A percentile compares a stretch with the other conserved stretches of the same genome.
These are phyloP conservation scores for Caenorhabditis sp. DNA, from an alignment of 2,888 invertebrate genomes.

Conservation along the genomic window DNA sequence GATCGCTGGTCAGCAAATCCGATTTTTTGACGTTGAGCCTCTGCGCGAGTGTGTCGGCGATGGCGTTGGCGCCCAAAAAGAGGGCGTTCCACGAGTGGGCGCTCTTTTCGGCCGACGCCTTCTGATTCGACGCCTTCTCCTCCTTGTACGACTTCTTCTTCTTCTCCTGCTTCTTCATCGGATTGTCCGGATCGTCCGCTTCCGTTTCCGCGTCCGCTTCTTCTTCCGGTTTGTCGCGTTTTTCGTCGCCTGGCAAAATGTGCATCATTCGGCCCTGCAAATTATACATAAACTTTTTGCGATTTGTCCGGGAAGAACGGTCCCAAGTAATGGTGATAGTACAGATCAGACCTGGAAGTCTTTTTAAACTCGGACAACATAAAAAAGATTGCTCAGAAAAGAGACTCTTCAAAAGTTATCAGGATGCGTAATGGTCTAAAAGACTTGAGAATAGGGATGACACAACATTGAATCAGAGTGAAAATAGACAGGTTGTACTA, in stretches of 20 bases:
- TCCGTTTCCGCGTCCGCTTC: conserved; percentile 29
- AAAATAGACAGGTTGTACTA: too few species aligned
- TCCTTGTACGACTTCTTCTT: conserved; percentile 85
- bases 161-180: conserved; percentile 54
- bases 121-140: conserved; percentile 86
- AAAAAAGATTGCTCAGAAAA: too few species aligned
- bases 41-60: conserved; percentile 91
- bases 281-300: too few species aligned
- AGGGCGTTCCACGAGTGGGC: conserved; percentile 96
- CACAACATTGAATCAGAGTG: too few species aligned
- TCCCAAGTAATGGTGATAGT: too few species aligned
- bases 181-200: conserved; percentile 41
- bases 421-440: too few species aligned
- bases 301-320: too few species aligned
- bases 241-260: conserved; percentile 89
- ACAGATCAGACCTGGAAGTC: too few species aligned
- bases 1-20: conserved; percentile 82
- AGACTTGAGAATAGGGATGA: too few species aligned
- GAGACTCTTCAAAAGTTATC: too few species aligned
- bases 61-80: conserved; percentile 92
- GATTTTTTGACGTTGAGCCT: conserved; percentile 90
- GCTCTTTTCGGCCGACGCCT: conserved; percentile 80
- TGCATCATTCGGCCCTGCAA: conserved; percentile 90
- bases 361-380: too few species aligned
- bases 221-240: conserved; percentile 56